Evolutionary conservation across 2,888 invertebrate species (phyloP).

Genomic region (Omphaloscelis lunosa): DNA sequence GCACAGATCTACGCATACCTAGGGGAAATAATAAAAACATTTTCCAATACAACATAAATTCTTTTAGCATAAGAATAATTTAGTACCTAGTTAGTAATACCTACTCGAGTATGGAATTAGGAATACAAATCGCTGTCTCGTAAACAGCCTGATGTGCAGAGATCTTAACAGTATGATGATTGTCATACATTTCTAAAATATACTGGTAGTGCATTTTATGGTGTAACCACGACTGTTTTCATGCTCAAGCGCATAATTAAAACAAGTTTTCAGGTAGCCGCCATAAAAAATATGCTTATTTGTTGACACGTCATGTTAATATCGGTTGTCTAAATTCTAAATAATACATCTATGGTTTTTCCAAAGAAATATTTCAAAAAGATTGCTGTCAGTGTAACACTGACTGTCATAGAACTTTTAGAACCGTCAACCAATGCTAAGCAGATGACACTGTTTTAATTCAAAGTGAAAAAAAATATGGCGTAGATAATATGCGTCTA

Average conservation of each 20-base stretch:
- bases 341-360: neutral
- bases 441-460: no score
- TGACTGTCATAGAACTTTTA: no score
- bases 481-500: no score
- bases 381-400: neutral
- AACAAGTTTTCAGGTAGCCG: neutral
- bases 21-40: conserved; percentile 10
- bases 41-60: neutral
- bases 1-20: neutral
- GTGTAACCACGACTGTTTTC: neutral
- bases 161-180: conserved; percentile 3
- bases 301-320: neutral
- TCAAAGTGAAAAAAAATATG: no score
- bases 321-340: no score
- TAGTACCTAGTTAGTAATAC: neutral
- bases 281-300: neutral
- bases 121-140: neutral
- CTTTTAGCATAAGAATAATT: conserved; percentile 1
- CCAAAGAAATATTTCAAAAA: neutral
- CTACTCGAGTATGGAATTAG: neutral
- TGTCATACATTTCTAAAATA: conserved; percentile 21
- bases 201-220: conserved; percentile 18
- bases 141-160: neutral
- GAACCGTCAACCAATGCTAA: no score
- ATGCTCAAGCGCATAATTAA: neutral